Base-by-base conservation (phyloP, 1,140 invertebrate species). In the Myzus persicae region DNA sequence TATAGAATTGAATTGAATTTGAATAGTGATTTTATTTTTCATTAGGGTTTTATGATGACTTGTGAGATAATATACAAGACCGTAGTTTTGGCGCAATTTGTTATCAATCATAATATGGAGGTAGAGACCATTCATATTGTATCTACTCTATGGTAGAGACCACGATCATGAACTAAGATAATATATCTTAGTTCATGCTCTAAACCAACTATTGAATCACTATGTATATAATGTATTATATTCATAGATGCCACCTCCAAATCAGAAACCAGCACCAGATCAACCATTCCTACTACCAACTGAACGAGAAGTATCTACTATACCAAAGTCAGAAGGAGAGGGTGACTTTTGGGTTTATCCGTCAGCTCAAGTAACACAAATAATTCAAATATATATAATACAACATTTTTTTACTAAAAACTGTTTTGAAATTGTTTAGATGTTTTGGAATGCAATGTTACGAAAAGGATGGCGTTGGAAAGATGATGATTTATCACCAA, bases 401-500 rank as follows among this genome's bases (percentile, higher is more conserved):
- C 18, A 46, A 42, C n/a, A 24, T 22, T 8, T 91, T 90, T 90
- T 88, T 87, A 2, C 9, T 89, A 59, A 38, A 51, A 90, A 22
- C 2, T 48, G 8, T 40, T 54, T 44, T 1, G 40, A 40, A 22
- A 54, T 76, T 93, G 90, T 94, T 82, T 93, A 96, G 96, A 99
- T 99, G 99, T 99, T 99, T 95, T 99, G 99, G 99, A 99, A 99
- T 97, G 99, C 99, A 6, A 99, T 99, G 99, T 95, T 99, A 31
- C 96, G 99, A 82, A 99, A 99, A 96, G 99, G 99, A 1, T 99
- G 99, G 99, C 96, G 98, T 54, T 99, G 99, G 99, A 98, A 99
- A 94, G 98, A 98, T 91, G 98, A 98, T 87, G 98, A 99, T 94
- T 96, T 99, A 1, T 95, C 95, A 42, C 96, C 96, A 93, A 97